Evolutionary conservation across 2,797 vertebrate genomes (phyloP).

Genomic region (Serranus cabrilla): DNA sequence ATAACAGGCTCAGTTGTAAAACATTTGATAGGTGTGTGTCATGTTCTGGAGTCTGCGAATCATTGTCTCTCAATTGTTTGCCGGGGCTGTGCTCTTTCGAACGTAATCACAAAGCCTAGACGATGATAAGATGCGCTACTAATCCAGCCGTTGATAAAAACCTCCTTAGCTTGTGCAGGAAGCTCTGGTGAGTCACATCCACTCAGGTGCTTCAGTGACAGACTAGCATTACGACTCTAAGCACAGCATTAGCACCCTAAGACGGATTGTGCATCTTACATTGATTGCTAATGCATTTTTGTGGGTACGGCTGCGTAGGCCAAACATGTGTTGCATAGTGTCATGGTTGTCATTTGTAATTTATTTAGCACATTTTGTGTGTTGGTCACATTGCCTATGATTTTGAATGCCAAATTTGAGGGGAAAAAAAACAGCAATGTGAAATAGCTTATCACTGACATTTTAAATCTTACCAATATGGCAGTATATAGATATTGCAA

Average conservation of each 20-base stretch:
- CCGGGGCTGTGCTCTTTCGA: constrained; percentile 15
- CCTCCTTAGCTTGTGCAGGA: constrained; percentile 48
- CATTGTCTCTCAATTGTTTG: constrained; percentile 36
- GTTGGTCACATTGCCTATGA: neutral
- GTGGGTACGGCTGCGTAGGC: neutral
- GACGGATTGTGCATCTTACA: constrained; percentile 55
- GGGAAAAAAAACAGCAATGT: neutral
- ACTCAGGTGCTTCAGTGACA: constrained; percentile 57
- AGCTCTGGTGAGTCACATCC: constrained; percentile 56
- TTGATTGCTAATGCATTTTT: constrained; percentile 54
- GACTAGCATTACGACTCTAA: constrained; percentile 51
- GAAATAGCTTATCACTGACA: neutral
- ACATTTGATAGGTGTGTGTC: constrained; percentile 29
- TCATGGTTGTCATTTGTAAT: neutral
- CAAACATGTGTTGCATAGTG: neutral
- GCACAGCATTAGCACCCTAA: constrained; percentile 60
- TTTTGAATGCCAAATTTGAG: constrained; percentile 4
- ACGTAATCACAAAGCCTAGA: constrained; percentile 33
- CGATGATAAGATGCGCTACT: constrained; percentile 45
- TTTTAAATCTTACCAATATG: neutral
- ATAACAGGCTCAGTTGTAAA: constrained; percentile 16
- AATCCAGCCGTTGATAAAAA: constrained; percentile 68
- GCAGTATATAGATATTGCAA: neutral
- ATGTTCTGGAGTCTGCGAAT: constrained; percentile 19
- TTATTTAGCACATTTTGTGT: neutral